Evolutionary conservation across 2,797 vertebrate species (phyloP).

Genomic region (Enteromius afrohamiltoni): DNA sequence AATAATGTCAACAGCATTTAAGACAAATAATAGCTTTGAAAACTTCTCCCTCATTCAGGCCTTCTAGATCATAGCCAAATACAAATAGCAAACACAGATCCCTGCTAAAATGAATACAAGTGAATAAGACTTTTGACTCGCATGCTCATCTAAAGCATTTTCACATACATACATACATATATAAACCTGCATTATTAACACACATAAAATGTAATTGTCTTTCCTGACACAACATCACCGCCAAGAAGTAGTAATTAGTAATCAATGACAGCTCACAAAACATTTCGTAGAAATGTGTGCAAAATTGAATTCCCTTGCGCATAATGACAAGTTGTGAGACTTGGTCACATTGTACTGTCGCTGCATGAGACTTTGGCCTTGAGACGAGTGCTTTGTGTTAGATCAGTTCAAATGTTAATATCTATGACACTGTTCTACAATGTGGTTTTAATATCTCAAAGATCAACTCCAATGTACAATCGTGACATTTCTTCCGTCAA

Average conservation of each 20-base stretch:
- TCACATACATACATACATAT: too few relatives aligned
- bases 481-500: neutral
- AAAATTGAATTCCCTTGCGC: neutral
- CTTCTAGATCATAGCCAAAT: neutral
- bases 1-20: neutral
- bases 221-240: neutral
- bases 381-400: neutral
- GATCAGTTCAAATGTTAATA: neutral
- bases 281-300: neutral
- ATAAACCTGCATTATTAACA: neutral
- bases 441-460: neutral
- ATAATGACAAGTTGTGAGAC: constrained; percentile 1
- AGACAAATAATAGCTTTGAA: neutral
- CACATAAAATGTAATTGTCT: neutral
- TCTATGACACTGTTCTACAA: neutral
- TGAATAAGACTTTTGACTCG: neutral
- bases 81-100: neutral
- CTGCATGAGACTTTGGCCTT: constrained; percentile 14
- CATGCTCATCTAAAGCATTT: neutral
- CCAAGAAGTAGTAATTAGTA: neutral
- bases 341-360: neutral
- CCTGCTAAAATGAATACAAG: neutral
- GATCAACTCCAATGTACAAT: neutral
- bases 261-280: neutral
- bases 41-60: neutral